These are phyloP conservation scores for Drosophila differens DNA, from an alignment of 2,888 invertebrate genomes.

Conservation along the genomic window DNA sequence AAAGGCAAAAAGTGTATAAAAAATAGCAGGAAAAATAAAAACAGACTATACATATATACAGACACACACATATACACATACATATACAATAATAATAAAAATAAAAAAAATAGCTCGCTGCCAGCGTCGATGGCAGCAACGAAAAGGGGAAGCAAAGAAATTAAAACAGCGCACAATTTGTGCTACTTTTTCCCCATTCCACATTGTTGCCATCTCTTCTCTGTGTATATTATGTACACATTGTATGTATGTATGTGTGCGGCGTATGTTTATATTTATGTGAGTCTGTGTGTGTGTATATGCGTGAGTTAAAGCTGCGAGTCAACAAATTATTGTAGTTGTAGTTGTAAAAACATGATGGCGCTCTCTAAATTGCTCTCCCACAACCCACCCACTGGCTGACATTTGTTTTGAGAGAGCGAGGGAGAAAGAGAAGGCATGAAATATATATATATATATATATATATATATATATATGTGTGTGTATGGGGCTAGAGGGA, in stretches of 20 bases:
- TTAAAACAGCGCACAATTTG: slow-evolving; percentile 82
- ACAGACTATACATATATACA: slow-evolving; percentile 46
- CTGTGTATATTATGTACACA: slow-evolving; percentile 30
- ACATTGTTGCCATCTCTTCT: slow-evolving; percentile 63
- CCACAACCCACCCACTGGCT: slow-evolving; percentile 71
- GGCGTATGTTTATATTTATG: slow-evolving; percentile 25
- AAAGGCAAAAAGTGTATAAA: slow-evolving; percentile 50
- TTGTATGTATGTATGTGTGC: slow-evolving; percentile 22
- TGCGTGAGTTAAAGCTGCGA: slow-evolving; percentile 58
- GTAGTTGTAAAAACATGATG: slow-evolving; percentile 76
- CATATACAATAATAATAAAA: slow-evolving; percentile 37
- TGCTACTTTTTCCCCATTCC: slow-evolving; percentile 81
- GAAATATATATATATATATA: slow-evolving; percentile 1
- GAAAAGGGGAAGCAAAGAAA: slow-evolving; percentile 63
- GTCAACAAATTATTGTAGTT: slow-evolving; percentile 56
- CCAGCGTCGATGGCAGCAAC: slow-evolving; percentile 10
- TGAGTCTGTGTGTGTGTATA: slow-evolving; percentile 18
- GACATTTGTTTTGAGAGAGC: slow-evolving; percentile 50
- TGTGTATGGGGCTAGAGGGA: slow-evolving; percentile 8
- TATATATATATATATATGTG: not conserved
- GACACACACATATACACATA: slow-evolving; percentile 20
- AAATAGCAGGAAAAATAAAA: slow-evolving; percentile 71
- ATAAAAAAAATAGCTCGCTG: slow-evolving; percentile 38
- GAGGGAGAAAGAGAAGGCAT: slow-evolving; percentile 19
- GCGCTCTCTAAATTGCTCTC: slow-evolving; percentile 59